Evolutionary conservation across 2,113 vertebrate species (phyloP).

Genomic region (Saccopteryx leptura): DNA sequence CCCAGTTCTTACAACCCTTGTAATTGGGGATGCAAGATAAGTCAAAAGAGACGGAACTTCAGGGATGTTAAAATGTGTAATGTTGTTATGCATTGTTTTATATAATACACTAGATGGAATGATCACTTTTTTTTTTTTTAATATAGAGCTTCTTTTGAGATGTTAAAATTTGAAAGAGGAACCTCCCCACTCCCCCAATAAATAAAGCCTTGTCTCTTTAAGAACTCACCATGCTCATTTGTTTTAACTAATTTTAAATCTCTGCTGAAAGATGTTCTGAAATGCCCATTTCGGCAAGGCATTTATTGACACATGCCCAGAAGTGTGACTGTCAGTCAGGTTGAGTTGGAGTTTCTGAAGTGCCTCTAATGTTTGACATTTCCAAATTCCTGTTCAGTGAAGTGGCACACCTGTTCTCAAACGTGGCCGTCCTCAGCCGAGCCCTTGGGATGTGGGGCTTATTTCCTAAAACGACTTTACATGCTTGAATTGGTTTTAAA

Average conservation of each 20-base stretch:
- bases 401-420: constrained; percentile 72
- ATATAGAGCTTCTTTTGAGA: not conserved
- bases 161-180: not conserved
- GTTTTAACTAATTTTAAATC: constrained; percentile 46
- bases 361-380: constrained; percentile 67
- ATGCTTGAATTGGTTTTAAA: constrained; percentile 75
- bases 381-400: constrained; percentile 69
- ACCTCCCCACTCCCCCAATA: not conserved
- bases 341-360: constrained; percentile 50
- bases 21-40: not conserved
- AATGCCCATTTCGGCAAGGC: not conserved
- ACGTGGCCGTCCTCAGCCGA: not conserved
- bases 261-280: not conserved
- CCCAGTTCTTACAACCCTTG: not conserved
- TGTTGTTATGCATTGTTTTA: not conserved
- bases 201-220: not conserved
- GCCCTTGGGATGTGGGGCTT: constrained; percentile 52
- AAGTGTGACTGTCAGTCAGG: not conserved
- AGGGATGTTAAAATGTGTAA: not conserved
- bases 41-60: constrained; percentile 1
- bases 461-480: constrained; percentile 66
- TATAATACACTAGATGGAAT: not conserved
- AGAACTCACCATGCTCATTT: not conserved
- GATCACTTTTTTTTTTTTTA: not conserved
- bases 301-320: not conserved